These are phyloP conservation scores for Varecia variegata DNA, from an alignment of 2,797 vertebrate species.

Conservation along the genomic window DNA sequence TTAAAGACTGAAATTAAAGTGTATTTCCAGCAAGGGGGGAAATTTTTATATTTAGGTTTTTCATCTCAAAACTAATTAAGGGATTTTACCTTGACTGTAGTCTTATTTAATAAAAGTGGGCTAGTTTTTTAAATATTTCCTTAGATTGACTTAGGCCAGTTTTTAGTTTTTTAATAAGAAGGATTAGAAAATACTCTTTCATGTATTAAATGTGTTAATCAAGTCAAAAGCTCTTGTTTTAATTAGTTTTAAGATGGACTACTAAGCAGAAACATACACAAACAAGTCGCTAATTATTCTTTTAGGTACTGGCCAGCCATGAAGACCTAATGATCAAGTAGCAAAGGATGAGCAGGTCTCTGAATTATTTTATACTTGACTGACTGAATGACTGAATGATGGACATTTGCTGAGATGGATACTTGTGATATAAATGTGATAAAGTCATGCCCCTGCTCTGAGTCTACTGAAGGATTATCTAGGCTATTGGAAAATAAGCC, in stretches of 20 bases:
- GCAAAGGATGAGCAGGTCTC: not conserved
- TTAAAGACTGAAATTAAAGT: not conserved
- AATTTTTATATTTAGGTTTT: constrained; percentile 28
- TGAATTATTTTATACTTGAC: not conserved
- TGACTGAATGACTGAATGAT: not conserved
- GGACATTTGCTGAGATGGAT: not conserved
- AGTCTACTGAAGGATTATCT: not conserved
- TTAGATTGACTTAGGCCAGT: not conserved
- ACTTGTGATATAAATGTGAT: not conserved
- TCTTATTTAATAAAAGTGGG: not conserved
- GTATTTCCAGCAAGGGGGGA: not conserved
- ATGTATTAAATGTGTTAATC: not conserved
- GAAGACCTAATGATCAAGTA: not conserved
- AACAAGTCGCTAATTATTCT: constrained; percentile 41
- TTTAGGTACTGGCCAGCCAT: not conserved
- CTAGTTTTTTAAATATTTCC: not conserved
- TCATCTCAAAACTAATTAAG: constrained; percentile 29
- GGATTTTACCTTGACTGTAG: not conserved
- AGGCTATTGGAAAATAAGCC: not conserved
- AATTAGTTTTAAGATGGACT: constrained; percentile 32
- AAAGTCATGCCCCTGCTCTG: not conserved
- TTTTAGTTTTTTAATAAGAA: constrained; percentile 30
- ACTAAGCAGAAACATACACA: not conserved
- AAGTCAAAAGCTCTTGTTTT: constrained; percentile 31
- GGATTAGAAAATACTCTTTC: constrained; percentile 31